Evolutionary conservation across 1,140 invertebrate species (phyloP).

Genomic region (Zaprionus tsacasi): DNA sequence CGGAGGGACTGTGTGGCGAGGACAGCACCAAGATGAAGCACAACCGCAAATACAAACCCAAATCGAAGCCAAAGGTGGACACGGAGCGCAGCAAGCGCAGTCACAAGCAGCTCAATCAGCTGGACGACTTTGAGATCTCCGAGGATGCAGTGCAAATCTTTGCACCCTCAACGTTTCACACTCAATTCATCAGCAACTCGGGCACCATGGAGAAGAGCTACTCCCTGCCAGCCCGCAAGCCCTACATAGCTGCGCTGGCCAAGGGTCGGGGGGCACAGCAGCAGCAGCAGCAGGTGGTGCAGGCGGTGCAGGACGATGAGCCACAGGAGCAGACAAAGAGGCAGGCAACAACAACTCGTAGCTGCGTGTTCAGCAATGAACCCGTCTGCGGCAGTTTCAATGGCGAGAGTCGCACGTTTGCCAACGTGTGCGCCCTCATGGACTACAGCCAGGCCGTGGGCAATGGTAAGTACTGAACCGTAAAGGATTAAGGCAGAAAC

Average conservation of each 20-base stretch:
- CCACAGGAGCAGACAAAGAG: not conserved
- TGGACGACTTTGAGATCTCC: constrained; percentile 65
- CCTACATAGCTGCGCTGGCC: constrained; percentile 11
- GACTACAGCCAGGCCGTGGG: constrained; percentile 58
- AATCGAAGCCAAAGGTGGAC: constrained; percentile 54
- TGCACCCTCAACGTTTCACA: constrained; percentile 72
- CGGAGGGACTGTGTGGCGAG: constrained; percentile 74
- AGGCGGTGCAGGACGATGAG: not conserved
- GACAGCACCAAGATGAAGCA: constrained; percentile 77
- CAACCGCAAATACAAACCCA: constrained; percentile 61
- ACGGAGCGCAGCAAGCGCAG: constrained; percentile 64
- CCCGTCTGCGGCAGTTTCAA: constrained; percentile 69
- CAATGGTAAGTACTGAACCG: constrained; percentile 52
- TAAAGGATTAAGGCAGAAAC: constrained; percentile 11
- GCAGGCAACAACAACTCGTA: not conserved
- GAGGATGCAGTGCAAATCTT: constrained; percentile 68
- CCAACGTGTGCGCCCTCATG: constrained; percentile 69
- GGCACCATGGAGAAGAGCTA: constrained; percentile 72
- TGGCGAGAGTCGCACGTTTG: constrained; percentile 58
- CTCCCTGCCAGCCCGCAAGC: constrained; percentile 62
- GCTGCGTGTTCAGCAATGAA: constrained; percentile 69
- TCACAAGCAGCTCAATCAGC: constrained; percentile 39
- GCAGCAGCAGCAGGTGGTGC: not conserved
- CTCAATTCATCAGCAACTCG: constrained; percentile 67
- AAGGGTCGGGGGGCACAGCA: constrained; percentile 2